Evolutionary conservation across 1,140 invertebrate species (phyloP), one percentile per base, ranked within the genome.

Genomic region (Hyles euphorbiae): DNA sequence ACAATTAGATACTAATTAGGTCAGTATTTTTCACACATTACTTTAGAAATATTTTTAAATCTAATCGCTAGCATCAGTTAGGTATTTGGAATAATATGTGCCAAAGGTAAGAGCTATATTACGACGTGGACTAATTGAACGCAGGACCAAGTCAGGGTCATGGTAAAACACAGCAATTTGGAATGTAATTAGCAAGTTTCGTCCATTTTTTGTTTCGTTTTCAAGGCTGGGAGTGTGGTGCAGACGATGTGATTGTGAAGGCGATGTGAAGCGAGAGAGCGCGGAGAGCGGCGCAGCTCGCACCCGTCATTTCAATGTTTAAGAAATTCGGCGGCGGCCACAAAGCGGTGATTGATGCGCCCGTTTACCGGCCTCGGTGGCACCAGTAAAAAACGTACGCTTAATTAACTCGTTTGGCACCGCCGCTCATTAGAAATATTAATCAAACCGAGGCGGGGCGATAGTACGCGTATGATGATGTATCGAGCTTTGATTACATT

Each of bases 321-420:
- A 88, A 76, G 79, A 76, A 74, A 65, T 83, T 73, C 77, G 82
- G 79, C 83, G 85, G 85, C 80, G 63, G 59, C 57, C 78, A 74
- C 83, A 88, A 88, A 87, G 85, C 75, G 57, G 75, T 88, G 85
- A 88, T 88, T 85, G 85, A 88, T 88, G 85, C 74, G 74, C 77
- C 70, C 85, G 85, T 88, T 88, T 88, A 88, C 83, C 72, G 77
- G 75, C 63, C 79, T 74, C 83, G 76, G 85, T 87, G 81, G 83
- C 85, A 81, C 69, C 57, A 51, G 36, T 43, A 65, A 85, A 86
- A 86, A 86, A 83, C 69, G 70, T 76, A 83, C 74, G 74, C 75
- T 87, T 88, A 87, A 88, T 88, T 88, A 88, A 88, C 85, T 88
- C 85, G 83, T 87, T 88, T 88, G 85, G 85, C 85, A 86, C 77